Base-by-base conservation (phyloP, 2,797 vertebrate genomes). In the Adelosebastes latens region DNA sequence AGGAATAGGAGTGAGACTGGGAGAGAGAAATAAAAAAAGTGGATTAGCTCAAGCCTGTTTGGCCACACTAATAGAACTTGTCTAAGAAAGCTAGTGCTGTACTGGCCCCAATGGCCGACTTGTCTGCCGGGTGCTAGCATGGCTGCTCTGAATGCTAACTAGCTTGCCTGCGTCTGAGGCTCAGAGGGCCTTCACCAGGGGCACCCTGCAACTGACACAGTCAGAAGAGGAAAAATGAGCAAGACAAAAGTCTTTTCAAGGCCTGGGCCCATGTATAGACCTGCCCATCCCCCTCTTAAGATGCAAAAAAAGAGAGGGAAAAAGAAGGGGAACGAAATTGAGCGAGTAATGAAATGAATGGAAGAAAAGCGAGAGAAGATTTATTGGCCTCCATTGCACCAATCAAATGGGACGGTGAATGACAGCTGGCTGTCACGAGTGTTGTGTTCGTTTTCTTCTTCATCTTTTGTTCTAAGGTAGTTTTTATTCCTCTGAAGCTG, bases 191-290 rank as follows among this genome's bases (percentile, higher is more conserved):
- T 95, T 94, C 92, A 94, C 93, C 91, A 96, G 96, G 95, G 96
- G 96, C 94, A 96, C 95, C 96, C 87, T 93, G 94, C 96, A 95
- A 97, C 96, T 96, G 96, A 97, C 97, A 97, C 96, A 97, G 96
- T 97, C 96, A 97, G 95, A 95, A 96, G 94, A 93, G 96, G 95
- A 96, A 96, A 96, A 99, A 97, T 96, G 95, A 95, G 94, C 92
- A 96, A 96, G 96, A 98, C 97, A 98, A 98, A 98, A 97, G 97
- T 98, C 96, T 97, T 97, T 98, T 98, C 97, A n/a, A 98, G 89
- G 82, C 71, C 90, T 84, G 91, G 95, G 93, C 94, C 93, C 93
- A 96, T 96, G 96, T 94, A 96, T 95, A 95, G 94, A 95, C 89
- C 90, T 82, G 72, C 94, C 96, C 96, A 94, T 92, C 96, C 97